Conservation (phyloP, 2,888 invertebrate species). For the Himalopsyche anomala region DNA sequence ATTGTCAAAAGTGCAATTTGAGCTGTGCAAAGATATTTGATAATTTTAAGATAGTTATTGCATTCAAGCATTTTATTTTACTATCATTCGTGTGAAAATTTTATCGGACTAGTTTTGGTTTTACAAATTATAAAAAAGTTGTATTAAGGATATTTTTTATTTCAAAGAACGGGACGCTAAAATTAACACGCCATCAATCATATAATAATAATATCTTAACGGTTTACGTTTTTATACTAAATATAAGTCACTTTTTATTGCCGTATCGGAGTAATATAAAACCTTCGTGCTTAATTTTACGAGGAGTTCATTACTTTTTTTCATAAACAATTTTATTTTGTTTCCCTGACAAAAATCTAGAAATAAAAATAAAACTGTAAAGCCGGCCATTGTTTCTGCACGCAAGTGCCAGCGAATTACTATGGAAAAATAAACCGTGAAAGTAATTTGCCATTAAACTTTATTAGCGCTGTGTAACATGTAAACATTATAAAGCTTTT, state of each 20-base stretch:
- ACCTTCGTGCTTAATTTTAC: slow-evolving; percentile 34
- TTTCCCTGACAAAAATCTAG: slow-evolving; percentile 17
- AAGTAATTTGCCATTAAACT: slow-evolving; percentile 51
- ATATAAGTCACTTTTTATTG: slow-evolving; percentile 11
- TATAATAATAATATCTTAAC: neutral
- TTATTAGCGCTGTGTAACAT: slow-evolving; percentile 53
- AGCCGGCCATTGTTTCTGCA: slow-evolving; percentile 43
- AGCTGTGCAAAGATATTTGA: too few relatives aligned
- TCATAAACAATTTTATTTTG: slow-evolving; percentile 29
- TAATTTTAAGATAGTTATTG: too few relatives aligned
- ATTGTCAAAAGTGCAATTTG: too few relatives aligned
- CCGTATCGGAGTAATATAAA: slow-evolving; percentile 27
- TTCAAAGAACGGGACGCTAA: neutral
- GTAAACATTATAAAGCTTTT: slow-evolving; percentile 54
- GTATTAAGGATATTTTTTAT: too few relatives aligned
- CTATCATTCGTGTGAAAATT: too few relatives aligned
- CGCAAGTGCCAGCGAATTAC: slow-evolving; percentile 50
- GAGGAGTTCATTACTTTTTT: slow-evolving; percentile 27
- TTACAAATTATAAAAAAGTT: too few relatives aligned
- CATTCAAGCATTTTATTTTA: too few relatives aligned
- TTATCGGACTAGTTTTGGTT: too few relatives aligned
- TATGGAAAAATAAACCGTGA: slow-evolving; percentile 45
- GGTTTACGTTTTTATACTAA: neutral
- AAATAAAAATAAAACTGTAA: slow-evolving; percentile 31
- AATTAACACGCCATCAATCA: slow-evolving; percentile 26